Base-by-base conservation (phyloP, 64 coral and sea anemone genomes). In the Acropora tenuis region DNA sequence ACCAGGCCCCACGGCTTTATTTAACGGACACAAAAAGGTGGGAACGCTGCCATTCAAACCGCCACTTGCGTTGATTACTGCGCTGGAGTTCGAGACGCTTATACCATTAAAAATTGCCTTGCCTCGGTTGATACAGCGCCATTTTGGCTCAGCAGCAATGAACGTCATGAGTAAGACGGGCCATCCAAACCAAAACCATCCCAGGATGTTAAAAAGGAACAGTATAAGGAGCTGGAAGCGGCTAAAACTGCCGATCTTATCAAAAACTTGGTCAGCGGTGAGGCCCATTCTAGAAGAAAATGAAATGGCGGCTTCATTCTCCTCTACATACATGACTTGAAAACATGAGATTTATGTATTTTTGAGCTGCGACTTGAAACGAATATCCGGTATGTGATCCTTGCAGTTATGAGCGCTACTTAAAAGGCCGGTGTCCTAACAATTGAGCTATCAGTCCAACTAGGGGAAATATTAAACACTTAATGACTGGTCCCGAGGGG, bases 71-170 rank as follows among this genome's bases (percentile, higher is more conserved):
- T 45, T 78, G 77, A 71, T 20, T 0, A 3, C 41, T 12, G 6
- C 5, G 17, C 75, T 78, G 76, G 76, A 80, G 30, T 95, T 95
- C 0, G 49, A 12, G 18, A 10, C 2, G 74, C 74, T 46, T 15
- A 12, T 76, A n/a, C 63, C 17, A 0, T 0, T 68, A 13, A 68
- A 17, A 16, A 4, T n/a, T 30, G 30, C 30, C 45, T 78, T 78
- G 45, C 46, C 75, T 6, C 18, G 75, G 46, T n/a, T 41, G 2
- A 88, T 68, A 19, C 93, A 95, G 15, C 63, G 59, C 93, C 93
- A 95, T 10, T 55, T 87, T 3, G 93, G 93, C 58, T 95, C 93
- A 10, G 88, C 93, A 6, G 93, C 89, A 45, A 95, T 95, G 48
- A 95, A 95, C 5, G 89, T 91, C 83, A 95, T 95, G 7, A 95